Evolutionary conservation across 2,113 vertebrate species (phyloP).

Genomic region (Podarcis cretensis): DNA sequence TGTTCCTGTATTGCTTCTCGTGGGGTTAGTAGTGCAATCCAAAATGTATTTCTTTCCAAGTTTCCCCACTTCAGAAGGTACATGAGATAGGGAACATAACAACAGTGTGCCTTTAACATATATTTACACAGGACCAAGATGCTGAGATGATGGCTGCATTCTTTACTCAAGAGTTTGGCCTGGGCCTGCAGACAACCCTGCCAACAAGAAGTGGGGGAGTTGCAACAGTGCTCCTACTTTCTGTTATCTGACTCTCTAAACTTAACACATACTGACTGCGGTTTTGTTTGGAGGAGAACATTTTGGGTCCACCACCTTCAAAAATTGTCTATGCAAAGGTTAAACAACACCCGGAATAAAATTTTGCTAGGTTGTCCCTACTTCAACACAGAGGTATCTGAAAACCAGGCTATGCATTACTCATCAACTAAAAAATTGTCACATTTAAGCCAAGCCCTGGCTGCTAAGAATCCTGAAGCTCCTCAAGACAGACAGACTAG

Average conservation of each 20-base stretch:
- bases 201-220: not conserved
- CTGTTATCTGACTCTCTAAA: fast-evolving
- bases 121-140: not conserved
- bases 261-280: not conserved
- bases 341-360: not conserved
- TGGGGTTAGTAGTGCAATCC: not conserved
- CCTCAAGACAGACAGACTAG: not conserved
- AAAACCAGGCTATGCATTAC: not conserved
- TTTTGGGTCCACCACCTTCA: not conserved
- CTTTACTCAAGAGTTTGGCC: not conserved
- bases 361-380: not conserved
- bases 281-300: not conserved
- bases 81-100: not conserved
- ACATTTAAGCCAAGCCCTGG: not conserved
- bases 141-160: not conserved
- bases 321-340: not conserved
- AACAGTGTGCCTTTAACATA: not conserved
- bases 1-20: not conserved
- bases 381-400: not conserved
- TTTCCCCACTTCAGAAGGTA: not conserved
- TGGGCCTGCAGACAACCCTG: not conserved
- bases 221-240: not conserved
- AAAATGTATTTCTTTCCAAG: not conserved
- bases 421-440: not conserved
- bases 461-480: not conserved